phyloP scores from a whole-genome alignment of 1,140 invertebrate genomes.

The Chelonus insularis region DNA sequence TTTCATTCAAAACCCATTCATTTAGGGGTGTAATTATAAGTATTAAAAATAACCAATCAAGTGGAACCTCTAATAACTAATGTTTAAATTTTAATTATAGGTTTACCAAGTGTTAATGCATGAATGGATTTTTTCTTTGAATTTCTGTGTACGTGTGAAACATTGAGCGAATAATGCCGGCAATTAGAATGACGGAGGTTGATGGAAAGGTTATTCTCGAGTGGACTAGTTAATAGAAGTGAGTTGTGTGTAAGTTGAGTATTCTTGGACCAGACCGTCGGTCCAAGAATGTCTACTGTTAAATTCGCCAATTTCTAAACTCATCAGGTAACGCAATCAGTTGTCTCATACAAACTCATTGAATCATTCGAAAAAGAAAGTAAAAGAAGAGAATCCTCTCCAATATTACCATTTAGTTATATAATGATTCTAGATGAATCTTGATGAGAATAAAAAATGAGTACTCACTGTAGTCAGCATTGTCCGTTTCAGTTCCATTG shows the following conservation, averaged over 20 bases:
- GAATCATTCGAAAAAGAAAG: background rate
- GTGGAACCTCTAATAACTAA: too few species aligned
- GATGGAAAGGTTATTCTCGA: constrained; percentile 36
- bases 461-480: constrained; percentile 81
- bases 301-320: constrained; percentile 26
- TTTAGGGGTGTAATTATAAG: too few species aligned
- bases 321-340: constrained; percentile 25
- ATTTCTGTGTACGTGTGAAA: background rate
- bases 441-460: constrained; percentile 9
- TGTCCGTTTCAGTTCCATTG: constrained; percentile 74
- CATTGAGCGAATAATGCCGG: constrained; percentile 13
- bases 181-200: constrained; percentile 24
- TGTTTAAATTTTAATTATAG: too few species aligned
- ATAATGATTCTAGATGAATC: too few species aligned
- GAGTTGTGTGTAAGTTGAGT: constrained; percentile 15
- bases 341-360: background rate
- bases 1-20: too few species aligned
- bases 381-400: background rate
- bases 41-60: too few species aligned
- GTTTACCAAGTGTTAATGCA: background rate
- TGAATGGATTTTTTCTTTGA: background rate
- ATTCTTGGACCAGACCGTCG: constrained; percentile 42
- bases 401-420: too few species aligned
- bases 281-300: constrained; percentile 36
- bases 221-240: constrained; percentile 35